A percentile compares a stretch with the other conserved stretches of the same genome.
Evolutionary conservation across 2,888 invertebrate species (phyloP).

Genomic region (Leucophenga maculata): DNA sequence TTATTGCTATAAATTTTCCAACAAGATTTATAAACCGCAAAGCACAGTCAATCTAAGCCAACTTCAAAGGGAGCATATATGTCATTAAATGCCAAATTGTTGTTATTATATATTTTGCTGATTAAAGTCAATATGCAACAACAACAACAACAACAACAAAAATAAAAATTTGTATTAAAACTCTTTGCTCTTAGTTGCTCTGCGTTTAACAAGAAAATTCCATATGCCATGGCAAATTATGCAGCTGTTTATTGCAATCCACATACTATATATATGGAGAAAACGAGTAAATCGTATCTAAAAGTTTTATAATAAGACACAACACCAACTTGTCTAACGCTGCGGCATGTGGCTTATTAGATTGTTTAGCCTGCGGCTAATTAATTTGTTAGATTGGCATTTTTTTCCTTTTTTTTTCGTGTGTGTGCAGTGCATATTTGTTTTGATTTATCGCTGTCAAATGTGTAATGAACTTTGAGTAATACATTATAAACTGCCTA

Average conservation of each 20-base stretch:
- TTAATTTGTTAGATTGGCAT: conserved; percentile 44
- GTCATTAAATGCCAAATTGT: conserved; percentile 53
- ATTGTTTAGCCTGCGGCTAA: conserved; percentile 44
- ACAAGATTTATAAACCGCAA: conserved; percentile 47
- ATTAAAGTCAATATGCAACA: background rate
- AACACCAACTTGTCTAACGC: too few species aligned
- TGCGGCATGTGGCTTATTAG: too few species aligned
- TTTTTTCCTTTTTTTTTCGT: conserved; percentile 34
- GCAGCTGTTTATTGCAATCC: conserved; percentile 17
- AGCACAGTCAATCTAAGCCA: background rate
- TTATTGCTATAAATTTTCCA: conserved; percentile 47
- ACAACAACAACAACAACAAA: too few species aligned
- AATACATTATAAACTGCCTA: conserved; percentile 12
- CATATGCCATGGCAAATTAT: conserved; percentile 4
- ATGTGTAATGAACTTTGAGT: conserved; percentile 43
- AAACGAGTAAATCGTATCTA: too few species aligned
- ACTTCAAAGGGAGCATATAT: conserved; percentile 20
- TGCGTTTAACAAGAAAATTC: too few species aligned
- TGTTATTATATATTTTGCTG: conserved; percentile 38
- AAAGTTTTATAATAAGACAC: too few species aligned
- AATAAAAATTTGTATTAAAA: too few species aligned
- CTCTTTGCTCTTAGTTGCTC: too few species aligned
- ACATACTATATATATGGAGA: too few species aligned
- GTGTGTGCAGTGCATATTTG: too few species aligned
- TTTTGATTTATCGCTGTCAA: conserved; percentile 46